phyloP scores from a whole-genome alignment of 1,140 invertebrate species.

The Drosophila hydei region DNA sequence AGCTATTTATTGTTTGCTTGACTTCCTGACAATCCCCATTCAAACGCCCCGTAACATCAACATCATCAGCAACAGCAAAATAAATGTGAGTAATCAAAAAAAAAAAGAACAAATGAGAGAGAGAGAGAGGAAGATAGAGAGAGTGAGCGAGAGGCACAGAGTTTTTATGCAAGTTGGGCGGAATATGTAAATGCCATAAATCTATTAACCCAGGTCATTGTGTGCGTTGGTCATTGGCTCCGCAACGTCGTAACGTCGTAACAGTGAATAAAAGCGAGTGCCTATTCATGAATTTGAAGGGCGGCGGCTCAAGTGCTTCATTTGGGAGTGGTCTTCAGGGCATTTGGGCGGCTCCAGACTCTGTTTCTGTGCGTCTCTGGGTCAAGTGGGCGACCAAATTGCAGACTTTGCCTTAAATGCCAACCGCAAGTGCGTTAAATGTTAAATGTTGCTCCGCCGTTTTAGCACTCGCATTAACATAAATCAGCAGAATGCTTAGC shows the following conservation, averaged over 20 bases:
- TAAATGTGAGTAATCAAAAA: conserved; percentile 45
- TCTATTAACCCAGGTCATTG: conserved; percentile 45
- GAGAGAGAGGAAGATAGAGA: neutral
- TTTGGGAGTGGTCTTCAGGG: conserved; percentile 25
- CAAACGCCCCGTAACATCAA: conserved; percentile 34
- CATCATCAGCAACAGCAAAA: conserved; percentile 32
- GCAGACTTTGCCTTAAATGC: conserved; percentile 2
- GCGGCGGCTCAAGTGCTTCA: conserved; percentile 29
- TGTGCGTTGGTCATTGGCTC: conserved; percentile 36
- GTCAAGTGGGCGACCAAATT: conserved; percentile 13
- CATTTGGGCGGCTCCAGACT: neutral
- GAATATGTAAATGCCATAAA: conserved; percentile 58
- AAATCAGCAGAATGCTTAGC: conserved; percentile 3
- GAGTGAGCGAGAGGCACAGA: neutral
- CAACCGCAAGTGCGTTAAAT: conserved; percentile 5
- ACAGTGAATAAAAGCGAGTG: conserved; percentile 3
- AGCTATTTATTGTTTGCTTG: conserved; percentile 63
- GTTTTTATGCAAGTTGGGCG: conserved; percentile 9
- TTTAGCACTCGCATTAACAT: conserved; percentile 12
- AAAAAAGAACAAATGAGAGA: neutral
- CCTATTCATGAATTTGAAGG: conserved; percentile 32
- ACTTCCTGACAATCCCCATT: conserved; percentile 66
- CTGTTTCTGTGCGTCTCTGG: neutral
- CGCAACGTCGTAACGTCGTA: conserved; percentile 8
- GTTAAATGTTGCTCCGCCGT: neutral